phyloP scores from a whole-genome alignment of 2,888 invertebrate genomes.

The Vesta saturnalis region DNA sequence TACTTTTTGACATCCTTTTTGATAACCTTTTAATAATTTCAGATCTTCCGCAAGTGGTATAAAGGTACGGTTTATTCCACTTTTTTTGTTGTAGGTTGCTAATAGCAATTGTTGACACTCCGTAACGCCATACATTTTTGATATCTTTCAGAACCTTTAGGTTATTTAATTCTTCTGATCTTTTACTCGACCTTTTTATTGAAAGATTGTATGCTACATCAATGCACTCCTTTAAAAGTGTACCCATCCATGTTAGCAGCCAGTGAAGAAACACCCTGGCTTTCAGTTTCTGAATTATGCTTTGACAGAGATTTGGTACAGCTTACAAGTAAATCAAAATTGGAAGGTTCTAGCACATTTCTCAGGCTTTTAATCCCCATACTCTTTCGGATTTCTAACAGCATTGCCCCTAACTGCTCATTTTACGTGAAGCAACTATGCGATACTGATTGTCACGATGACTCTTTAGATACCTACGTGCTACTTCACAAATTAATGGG shows the following conservation, averaged over 20 bases:
- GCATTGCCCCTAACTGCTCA: conserved; percentile 19
- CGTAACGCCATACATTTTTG: conserved; percentile 10
- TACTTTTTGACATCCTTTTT: conserved; percentile 18
- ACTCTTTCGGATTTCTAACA: conserved; percentile 13
- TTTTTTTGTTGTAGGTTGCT: conserved; percentile 7
- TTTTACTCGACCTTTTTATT: not conserved
- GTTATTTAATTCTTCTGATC: not conserved
- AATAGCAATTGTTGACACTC: conserved; percentile 10
- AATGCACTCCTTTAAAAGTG: too few species aligned
- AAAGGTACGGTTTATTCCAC: conserved; percentile 31
- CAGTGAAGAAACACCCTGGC: conserved; percentile 14
- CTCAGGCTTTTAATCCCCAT: conserved; percentile 18
- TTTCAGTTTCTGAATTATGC: conserved; percentile 12
- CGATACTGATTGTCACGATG: too few species aligned
- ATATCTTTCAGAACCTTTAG: conserved; percentile 15
- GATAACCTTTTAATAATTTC: conserved; percentile 26
- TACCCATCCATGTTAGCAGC: too few species aligned
- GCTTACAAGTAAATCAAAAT: too few species aligned
- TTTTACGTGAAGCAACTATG: conserved; percentile 10
- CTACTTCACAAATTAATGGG: too few species aligned
- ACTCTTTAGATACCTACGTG: too few species aligned
- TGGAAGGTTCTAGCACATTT: conserved; percentile 8
- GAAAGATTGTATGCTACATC: too few species aligned
- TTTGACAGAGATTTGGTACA: too few species aligned
- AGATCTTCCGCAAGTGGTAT: conserved; percentile 33